These are phyloP conservation scores for Vireo altiloquus DNA, from an alignment of 2,113 vertebrate genomes.

Conservation along the genomic window DNA sequence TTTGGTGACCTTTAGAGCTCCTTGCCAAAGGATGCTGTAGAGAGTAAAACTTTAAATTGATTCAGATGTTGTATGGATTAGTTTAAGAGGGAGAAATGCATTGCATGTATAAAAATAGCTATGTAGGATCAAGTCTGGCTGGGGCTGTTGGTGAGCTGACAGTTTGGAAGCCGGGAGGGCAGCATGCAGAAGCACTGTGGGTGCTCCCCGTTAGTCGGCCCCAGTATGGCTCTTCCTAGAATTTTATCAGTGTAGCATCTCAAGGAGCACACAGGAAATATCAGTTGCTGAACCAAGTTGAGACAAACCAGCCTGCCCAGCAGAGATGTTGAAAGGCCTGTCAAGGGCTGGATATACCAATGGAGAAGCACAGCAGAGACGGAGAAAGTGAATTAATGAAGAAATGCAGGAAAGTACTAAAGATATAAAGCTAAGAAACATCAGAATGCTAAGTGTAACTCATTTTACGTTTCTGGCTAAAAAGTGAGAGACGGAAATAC, in stretches of 20 bases:
- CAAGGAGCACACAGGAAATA: neutral
- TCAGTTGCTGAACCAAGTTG: neutral
- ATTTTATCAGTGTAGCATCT: neutral
- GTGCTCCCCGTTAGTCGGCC: neutral
- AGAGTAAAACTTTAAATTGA: neutral
- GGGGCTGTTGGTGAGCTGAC: neutral
- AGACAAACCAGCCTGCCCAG: neutral
- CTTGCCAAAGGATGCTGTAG: neutral
- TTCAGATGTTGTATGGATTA: neutral
- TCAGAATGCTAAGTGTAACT: neutral
- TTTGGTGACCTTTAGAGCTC: neutral
- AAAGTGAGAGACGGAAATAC: neutral
- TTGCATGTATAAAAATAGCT: neutral
- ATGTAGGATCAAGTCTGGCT: neutral
- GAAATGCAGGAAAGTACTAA: neutral
- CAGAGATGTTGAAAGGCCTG: neutral
- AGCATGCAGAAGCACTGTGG: neutral
- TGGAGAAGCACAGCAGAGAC: neutral
- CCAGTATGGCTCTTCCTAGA: neutral
- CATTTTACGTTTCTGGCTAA: neutral
- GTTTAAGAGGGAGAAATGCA: neutral
- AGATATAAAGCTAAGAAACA: neutral
- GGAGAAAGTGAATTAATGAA: neutral
- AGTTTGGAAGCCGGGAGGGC: neutral
- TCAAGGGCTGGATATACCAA: neutral